Evolutionary conservation across 2,797 vertebrate genomes (phyloP), one percentile per base, ranked within the genome.

Genomic region (Remorina albescens): DNA sequence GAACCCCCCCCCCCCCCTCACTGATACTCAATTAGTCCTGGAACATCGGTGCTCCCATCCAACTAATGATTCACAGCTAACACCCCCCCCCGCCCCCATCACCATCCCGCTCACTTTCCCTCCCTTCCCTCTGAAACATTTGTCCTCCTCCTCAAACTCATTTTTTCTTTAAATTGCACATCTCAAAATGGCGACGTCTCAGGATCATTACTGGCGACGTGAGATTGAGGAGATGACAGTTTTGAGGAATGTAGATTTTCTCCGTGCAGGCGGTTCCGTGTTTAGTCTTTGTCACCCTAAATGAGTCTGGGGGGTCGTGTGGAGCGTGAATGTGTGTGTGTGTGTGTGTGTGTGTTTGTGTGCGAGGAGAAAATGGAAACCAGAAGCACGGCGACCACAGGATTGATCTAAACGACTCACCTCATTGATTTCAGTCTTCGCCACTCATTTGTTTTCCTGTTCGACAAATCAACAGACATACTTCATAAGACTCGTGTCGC

Each of bases 11-110:
- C 74, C 37, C 80, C 74, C 80, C 91, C 86, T 80, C 54, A 26
- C 85, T 89, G 90, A 90, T 87, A 82, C 91, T 90, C 90, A 93
- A 94, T 94, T 94, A 94, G 92, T 90, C 85, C 85, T 81, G 81
- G 83, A 93, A 83, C 92, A 89, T 80, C 79, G 13, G 78, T 23
- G 73, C 86, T 82, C 77, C 88, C 85, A 58, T 72, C 47, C 56
- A 89, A 71, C 86, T 91, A 92, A 93, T 88, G 89, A 90, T 85
- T 91, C 88, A 85, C 68, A 89, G 82, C 87, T 64, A 79, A 76
- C 26, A n/a, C 18, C 36, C 23, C 67, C n/a, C 13, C 21, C 37
- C 59, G 0, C 32, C 21, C 60, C 21, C 30, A 15, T 42, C 13
- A n/a, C n/a, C n/a, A n/a, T 18, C 44, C 47, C 46, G 23, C 34